These are phyloP conservation scores for Drosophila equinoxialis DNA, from an alignment of 1,140 invertebrate species.

Conservation along the genomic window DNA sequence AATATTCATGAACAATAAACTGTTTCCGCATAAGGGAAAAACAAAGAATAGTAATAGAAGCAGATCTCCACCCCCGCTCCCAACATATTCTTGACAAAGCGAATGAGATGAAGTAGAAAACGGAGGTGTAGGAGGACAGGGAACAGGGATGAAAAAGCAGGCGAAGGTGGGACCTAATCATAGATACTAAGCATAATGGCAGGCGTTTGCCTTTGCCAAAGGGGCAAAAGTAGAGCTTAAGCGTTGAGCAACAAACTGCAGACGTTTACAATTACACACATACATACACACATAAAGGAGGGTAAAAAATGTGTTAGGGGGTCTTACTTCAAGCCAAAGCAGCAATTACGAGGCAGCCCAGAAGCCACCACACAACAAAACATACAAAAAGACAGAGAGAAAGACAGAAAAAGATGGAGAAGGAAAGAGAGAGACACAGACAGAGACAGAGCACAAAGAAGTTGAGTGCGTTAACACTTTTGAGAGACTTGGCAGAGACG, in stretches of 20 bases:
- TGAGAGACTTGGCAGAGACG: slow-evolving; percentile 42
- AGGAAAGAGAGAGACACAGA: background rate
- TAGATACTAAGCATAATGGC: slow-evolving; percentile 75
- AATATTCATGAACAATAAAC: slow-evolving; percentile 69
- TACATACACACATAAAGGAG: slow-evolving; percentile 17
- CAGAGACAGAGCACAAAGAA: slow-evolving; percentile 53
- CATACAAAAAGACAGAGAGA: slow-evolving; percentile 1
- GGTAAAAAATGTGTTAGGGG: slow-evolving; percentile 8
- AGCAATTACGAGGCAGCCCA: slow-evolving; percentile 7
- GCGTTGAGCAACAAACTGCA: slow-evolving; percentile 68
- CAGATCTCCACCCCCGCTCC: background rate
- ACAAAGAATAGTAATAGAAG: slow-evolving; percentile 24
- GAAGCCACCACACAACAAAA: slow-evolving; percentile 14
- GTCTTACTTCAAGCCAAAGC: slow-evolving; percentile 6
- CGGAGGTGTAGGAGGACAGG: background rate
- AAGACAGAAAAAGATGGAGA: slow-evolving; percentile 4
- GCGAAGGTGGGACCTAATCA: slow-evolving; percentile 66
- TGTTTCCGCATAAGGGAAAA: slow-evolving; percentile 44
- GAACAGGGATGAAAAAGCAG: slow-evolving; percentile 16
- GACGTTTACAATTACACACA: slow-evolving; percentile 69
- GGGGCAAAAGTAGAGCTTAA: slow-evolving; percentile 32
- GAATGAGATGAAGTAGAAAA: background rate
- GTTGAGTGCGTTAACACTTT: slow-evolving; percentile 79
- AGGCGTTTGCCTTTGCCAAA: slow-evolving; percentile 28
- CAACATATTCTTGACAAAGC: background rate